Base-by-base conservation (phyloP, 64 coral and sea anemone genomes). In the Platygyra sinensis region DNA sequence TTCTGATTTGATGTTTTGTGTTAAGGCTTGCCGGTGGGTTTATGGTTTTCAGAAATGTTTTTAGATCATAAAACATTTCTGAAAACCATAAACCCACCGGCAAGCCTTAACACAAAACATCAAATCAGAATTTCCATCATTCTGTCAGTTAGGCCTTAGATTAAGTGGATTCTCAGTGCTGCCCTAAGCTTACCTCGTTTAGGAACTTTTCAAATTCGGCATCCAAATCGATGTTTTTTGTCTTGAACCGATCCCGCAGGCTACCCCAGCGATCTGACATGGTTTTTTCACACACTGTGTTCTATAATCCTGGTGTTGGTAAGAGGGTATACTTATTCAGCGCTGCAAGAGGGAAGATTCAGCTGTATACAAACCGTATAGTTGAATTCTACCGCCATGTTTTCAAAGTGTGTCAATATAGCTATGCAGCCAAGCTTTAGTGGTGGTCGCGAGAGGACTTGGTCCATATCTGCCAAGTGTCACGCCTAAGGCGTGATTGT, bases 171-270 rank as follows among this genome's bases (percentile, higher is more conserved):
- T 36, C 33, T 36, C 3, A 36, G 33, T 36, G 33, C 33, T 36
- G 33, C 3, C 33, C 33, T 36, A 36, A n/a, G 33, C 77, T 79
- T 73, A 99, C 97, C 94, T 99, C 97, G 69, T 99, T 99, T 22
- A 99, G 75, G 69, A 99, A 99, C 73, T 96, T 94, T 67, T 99
- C 94, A 86, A 99, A 99, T 94, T 99, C 97, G 50, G 94, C 97
- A 60, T 99, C 97, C 71, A 99, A 95, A 82, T 99, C 94, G 11
- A 87, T 78, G 69, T 99, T 90, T 38, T 86, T 95, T 20, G 76
- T 89, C 60, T 95, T 76, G 13, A 80, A 96, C 29, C 79, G 87
- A 62, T 93, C 73, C 27, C 89, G 92, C 38, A 99, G 78, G 29
- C 60, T 93, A 13, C 84, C 78, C 97, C 97, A 99, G 24, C 91